Evolutionary conservation across 2,113 vertebrate species (phyloP), one percentile per base, ranked within the genome.

Genomic region (Lagopus muta): DNA sequence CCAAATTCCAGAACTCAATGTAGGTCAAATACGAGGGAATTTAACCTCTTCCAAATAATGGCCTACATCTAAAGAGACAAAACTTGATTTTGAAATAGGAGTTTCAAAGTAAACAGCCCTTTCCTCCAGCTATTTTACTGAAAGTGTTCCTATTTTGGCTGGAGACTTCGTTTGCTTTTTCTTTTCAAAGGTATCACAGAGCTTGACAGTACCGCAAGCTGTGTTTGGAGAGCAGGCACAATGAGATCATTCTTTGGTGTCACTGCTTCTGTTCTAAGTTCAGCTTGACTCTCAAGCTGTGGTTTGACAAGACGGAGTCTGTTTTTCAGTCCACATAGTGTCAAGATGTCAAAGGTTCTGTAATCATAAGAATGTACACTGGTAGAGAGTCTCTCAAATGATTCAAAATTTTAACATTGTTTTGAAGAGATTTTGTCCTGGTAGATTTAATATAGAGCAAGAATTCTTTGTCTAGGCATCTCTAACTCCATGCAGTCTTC

Each of bases 121-220:
- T 66, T 84, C 36, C 43, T 65, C 71, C 0, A 2, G 20, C 27
- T 92, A 7, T 79, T 89, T 89, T 90, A 77, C 58, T 70, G 48
- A 61, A 93, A 75, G 17, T 36, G 48, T 84, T 95, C 73, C 77
- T 90, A 52, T 88, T 93, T 86, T 73, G 85, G 30, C 67, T 94
- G 64, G 48, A 95, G 45, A 66, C 24, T 80, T 88, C 69, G 17
- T 13, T 47, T 88, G 32, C 5, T 65, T 52, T 61, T 80, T 55
- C 48, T 50, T 50, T 86, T 83, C 47, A 88, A 88, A 93, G 69
- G 61, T 88, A 58, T 79, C 22, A 34, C 25, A 79, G 66, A 45
- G 27, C 34, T 50, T 66, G 55, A 55, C 60, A 57, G 16, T 65
- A 24, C 48, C 42, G 45, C 36, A 22, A 20, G 48, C 61, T 82